These are phyloP conservation scores for Lycaon pictus DNA, from an alignment of 2,113 vertebrate genomes.

Conservation along the genomic window DNA sequence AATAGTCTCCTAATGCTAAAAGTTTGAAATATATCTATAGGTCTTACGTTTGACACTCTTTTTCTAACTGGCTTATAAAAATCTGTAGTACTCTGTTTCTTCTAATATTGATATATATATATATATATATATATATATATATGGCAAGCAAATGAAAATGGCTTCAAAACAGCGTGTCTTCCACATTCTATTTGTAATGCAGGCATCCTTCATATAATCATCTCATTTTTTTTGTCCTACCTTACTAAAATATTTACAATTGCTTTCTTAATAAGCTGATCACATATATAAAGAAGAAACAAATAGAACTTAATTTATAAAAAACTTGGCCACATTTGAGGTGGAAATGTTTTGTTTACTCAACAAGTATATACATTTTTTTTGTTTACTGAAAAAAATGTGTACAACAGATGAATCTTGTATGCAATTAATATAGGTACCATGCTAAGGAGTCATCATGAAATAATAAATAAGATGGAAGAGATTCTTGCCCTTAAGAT, in stretches of 20 bases:
- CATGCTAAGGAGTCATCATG: not conserved
- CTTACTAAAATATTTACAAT: not conserved
- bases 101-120: constrained; percentile 41
- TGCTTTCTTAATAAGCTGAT: not conserved
- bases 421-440: not conserved
- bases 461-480: not conserved
- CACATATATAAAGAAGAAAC: not conserved
- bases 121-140: not conserved
- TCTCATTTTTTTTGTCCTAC: not conserved
- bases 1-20: constrained; percentile 67
- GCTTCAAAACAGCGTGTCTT: constrained; percentile 60
- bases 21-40: constrained; percentile 56
- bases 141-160: not conserved
- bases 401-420: not conserved
- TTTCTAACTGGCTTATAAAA: not conserved
- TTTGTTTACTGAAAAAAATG: not conserved
- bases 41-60: accelerated
- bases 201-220: constrained; percentile 17
- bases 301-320: not conserved
- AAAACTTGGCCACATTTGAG: not conserved
- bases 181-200: constrained; percentile 58
- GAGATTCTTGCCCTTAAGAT: not conserved
- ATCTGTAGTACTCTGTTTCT: constrained; percentile 25
- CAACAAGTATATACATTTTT: not conserved
- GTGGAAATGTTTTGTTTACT: not conserved